A percentile compares a stretch with the other conserved stretches of the same genome.
Conservation (phyloP, 2,113 vertebrate species). For the Boleophthalmus pectinirostris region DNA sequence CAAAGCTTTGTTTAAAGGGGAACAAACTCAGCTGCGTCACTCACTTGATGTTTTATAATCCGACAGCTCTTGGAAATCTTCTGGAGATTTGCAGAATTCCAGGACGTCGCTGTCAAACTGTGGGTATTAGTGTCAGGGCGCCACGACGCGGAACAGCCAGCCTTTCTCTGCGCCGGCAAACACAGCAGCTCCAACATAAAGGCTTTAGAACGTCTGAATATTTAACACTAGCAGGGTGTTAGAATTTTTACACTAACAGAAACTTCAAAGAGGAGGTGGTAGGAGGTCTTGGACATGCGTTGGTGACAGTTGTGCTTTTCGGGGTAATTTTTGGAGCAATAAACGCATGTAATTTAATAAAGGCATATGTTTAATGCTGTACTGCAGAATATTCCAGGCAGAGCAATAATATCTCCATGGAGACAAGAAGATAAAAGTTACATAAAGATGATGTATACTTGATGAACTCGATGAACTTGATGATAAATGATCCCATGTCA, state of each 20-base stretch:
- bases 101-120: constrained; percentile 47
- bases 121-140: constrained; percentile 57
- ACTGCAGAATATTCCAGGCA: too few species aligned
- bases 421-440: too few species aligned
- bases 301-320: constrained; percentile 11
- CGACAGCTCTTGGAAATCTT: constrained; percentile 28
- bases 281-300: not conserved
- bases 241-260: not conserved
- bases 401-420: too few species aligned
- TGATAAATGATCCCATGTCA: too few species aligned
- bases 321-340: too few species aligned
- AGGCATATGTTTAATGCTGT: too few species aligned
- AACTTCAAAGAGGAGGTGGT: not conserved
- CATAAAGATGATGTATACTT: too few species aligned
- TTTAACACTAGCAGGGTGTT: constrained; percentile 15
- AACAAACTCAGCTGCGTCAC: constrained; percentile 7
- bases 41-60: constrained; percentile 6
- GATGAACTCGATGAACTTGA: too few species aligned
- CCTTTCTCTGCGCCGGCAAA: constrained; percentile 29
- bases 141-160: constrained; percentile 49
- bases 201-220: constrained; percentile 53
- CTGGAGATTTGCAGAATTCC: constrained; percentile 40
- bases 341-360: too few species aligned
- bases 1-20: not conserved
- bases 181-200: constrained; percentile 35